Evolutionary conservation across 2,113 vertebrate genomes (phyloP).

Genomic region (Zosterops japonicus): DNA sequence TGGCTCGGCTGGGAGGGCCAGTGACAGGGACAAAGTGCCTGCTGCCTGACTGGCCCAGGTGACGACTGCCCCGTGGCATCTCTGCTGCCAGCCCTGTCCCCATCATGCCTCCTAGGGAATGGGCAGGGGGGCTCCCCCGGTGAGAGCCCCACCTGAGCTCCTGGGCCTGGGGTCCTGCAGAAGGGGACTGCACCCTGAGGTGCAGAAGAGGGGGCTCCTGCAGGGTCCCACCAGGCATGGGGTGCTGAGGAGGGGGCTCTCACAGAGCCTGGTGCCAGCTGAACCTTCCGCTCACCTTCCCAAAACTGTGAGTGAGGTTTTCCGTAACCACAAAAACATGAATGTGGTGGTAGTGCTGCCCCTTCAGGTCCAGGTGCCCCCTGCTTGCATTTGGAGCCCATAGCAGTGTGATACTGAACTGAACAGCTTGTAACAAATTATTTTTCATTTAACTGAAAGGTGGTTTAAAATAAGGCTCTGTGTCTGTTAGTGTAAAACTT

Average conservation of each 20-base stretch:
- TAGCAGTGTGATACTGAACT: not conserved
- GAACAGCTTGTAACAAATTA: not conserved
- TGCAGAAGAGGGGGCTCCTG: not conserved
- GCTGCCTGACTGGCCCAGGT: rapidly evolving
- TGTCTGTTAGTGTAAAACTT: not conserved
- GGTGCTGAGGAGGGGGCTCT: not conserved
- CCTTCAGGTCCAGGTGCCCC: not conserved
- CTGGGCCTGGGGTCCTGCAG: rapidly evolving
- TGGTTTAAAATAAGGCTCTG: not conserved
- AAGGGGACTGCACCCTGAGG: not conserved
- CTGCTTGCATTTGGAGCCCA: not conserved
- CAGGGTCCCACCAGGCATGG: not conserved
- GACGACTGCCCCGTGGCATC: rapidly evolving
- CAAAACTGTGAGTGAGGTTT: not conserved
- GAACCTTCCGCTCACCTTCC: not conserved
- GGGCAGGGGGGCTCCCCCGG: not conserved
- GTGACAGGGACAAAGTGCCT: rapidly evolving
- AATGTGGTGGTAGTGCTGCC: not conserved
- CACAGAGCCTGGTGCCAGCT: rapidly evolving
- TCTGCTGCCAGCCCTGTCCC: not conserved
- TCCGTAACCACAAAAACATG: not conserved
- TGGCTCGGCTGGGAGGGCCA: not conserved
- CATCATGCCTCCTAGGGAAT: rapidly evolving
- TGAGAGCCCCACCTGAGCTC: not conserved
- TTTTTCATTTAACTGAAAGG: not conserved